phyloP scores from a whole-genome alignment of 1,140 invertebrate genomes.

The Procambarus virginalis region DNA sequence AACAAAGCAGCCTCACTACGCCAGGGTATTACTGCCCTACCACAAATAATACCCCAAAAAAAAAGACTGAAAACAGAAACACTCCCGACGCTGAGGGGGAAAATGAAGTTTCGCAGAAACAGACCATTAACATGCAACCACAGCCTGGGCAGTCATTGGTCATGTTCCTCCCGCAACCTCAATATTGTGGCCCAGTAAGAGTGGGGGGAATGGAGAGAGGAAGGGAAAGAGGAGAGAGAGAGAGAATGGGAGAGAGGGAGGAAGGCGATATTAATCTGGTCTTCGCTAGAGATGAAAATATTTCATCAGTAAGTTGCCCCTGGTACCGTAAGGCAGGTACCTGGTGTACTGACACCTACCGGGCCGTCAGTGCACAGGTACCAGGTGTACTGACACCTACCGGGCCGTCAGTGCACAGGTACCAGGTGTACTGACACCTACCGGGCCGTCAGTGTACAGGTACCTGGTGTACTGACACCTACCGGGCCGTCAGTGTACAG shows the following conservation, averaged over 20 bases:
- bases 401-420: too few species aligned
- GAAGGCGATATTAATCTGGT: neutral
- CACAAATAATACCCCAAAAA: neutral
- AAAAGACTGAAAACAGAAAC: neutral
- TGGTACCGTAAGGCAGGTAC: too few species aligned
- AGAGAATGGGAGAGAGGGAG: neutral
- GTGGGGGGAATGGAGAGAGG: too few species aligned
- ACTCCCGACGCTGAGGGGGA: neutral
- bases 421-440: too few species aligned
- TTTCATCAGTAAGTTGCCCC: too few species aligned
- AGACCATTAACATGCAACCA: neutral
- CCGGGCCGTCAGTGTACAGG: too few species aligned
- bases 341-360: too few species aligned
- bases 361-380: too few species aligned
- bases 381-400: too few species aligned
- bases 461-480: too few species aligned
- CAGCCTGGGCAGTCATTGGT: neutral
- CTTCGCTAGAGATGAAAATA: too few species aligned
- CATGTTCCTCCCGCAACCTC: neutral
- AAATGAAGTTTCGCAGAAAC: conserved; percentile 1
- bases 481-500: too few species aligned
- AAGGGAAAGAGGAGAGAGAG: neutral
- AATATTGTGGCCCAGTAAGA: neutral
- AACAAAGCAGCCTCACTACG: neutral
- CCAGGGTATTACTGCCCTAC: neutral